Evolutionary conservation across 2,888 invertebrate genomes (phyloP).

Genomic region (Lottia gigantea): DNA sequence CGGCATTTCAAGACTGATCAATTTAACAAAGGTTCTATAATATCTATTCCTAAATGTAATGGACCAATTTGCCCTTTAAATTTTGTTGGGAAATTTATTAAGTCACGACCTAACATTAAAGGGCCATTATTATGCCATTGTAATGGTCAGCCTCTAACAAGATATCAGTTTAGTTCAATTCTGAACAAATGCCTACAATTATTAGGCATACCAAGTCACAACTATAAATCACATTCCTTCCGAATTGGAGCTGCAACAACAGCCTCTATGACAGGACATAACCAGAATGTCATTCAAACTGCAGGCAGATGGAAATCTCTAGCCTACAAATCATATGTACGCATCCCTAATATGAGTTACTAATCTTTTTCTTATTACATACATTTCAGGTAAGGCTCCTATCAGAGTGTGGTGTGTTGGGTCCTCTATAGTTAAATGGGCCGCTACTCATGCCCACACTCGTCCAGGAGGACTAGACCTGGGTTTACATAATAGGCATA

Average conservation of each 20-base stretch:
- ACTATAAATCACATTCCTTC: background rate
- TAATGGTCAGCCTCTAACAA: background rate
- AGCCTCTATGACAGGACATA: background rate
- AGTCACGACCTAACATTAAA: background rate
- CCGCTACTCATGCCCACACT: background rate
- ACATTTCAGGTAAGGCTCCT: too few species aligned
- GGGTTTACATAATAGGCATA: background rate
- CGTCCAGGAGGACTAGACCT: background rate
- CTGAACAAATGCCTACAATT: background rate
- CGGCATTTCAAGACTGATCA: too few species aligned
- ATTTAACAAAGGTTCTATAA: too few species aligned
- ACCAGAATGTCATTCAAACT: background rate
- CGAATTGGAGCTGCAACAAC: background rate
- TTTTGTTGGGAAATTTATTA: background rate
- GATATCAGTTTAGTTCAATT: background rate
- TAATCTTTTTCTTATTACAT: background rate
- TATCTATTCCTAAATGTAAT: too few species aligned
- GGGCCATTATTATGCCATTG: background rate
- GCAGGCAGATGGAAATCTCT: background rate
- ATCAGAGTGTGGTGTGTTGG: background rate
- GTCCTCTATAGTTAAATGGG: background rate
- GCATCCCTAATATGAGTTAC: background rate
- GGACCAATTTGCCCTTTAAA: background rate
- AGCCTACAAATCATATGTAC: background rate
- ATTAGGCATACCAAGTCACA: background rate